Evolutionary conservation across 1,140 invertebrate species (phyloP), one percentile per base, ranked within the genome.

Genomic region (Calosoma granatense): DNA sequence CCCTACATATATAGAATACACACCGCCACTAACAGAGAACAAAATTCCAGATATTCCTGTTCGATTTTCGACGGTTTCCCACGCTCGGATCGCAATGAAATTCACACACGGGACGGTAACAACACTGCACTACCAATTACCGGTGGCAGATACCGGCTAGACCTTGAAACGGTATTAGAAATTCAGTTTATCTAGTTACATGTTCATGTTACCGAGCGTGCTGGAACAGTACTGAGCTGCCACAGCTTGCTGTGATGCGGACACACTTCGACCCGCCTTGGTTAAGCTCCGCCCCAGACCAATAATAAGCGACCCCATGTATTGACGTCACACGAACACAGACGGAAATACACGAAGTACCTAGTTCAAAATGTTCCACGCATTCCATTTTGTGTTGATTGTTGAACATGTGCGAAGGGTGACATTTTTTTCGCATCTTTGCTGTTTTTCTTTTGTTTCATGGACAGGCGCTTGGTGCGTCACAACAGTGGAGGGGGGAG

Each of bases 1-100:
- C 65, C 67, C 67, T 69, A 69, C 67, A 69, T 69, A 67, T 60
- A 68, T 59, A 65, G 64, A 65, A 65, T 55, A 59, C 64, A 62
- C 62, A 64, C 59, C 63, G 60, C 62, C 64, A 67, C 65, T 67
- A 66, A 66, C 64, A 36, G 41, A 9, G 6, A 11, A 12, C 3
- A 69, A 69, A 67, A 67, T 64, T 64, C 61, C 51, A 21, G 26
- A 60, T 62, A 62, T 64, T 53, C 55, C 41, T 56, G 51, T 15
- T 20, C 52, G 58, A 59, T 4, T 69, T 69, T 67, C 51, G 41
- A 15, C 36, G 20, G 20, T 36, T 63, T 63, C 59, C 12, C 43
- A 55, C 52, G 6, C 14, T 56, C 61, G 57, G 52, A 69, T 62
- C 36, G 55, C 21, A 54, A 56, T 57, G 57, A 69, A 62, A 67